phyloP scores from a whole-genome alignment of 2,113 vertebrate genomes.

The Eudyptes chrysolophus region DNA sequence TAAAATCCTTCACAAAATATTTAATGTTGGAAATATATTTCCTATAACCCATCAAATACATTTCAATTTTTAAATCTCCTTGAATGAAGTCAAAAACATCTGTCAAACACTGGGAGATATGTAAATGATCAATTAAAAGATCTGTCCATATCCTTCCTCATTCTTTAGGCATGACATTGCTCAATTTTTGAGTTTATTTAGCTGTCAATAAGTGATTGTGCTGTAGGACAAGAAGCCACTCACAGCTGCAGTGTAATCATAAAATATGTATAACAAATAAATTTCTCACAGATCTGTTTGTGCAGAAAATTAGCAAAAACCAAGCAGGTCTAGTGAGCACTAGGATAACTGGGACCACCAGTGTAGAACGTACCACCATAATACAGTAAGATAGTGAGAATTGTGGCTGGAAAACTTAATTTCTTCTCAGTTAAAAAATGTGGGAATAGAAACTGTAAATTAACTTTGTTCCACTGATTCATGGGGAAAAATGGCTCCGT shows the following conservation, averaged over 20 bases:
- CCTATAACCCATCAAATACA: background rate
- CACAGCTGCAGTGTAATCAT: background rate
- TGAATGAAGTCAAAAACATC: background rate
- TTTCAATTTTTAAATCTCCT: background rate
- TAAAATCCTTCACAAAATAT: background rate
- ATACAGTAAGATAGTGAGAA: background rate
- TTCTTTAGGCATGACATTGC: background rate
- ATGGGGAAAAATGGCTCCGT: background rate
- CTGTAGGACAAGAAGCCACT: background rate
- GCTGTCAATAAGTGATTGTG: background rate
- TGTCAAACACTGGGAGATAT: background rate
- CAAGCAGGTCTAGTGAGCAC: background rate
- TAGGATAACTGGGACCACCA: background rate
- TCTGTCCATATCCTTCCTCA: background rate
- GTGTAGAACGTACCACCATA: background rate
- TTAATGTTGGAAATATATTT: background rate
- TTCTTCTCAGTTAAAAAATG: background rate
- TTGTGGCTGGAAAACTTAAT: background rate
- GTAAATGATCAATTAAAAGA: background rate
- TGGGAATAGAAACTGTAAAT: background rate
- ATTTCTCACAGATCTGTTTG: background rate
- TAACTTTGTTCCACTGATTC: background rate
- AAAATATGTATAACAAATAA: background rate
- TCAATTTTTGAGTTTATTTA: background rate
- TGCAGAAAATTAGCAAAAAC: background rate